Evolutionary conservation across 2,113 vertebrate genomes (phyloP), one percentile per base, ranked within the genome.

Genomic region (Periophthalmus modestus): DNA sequence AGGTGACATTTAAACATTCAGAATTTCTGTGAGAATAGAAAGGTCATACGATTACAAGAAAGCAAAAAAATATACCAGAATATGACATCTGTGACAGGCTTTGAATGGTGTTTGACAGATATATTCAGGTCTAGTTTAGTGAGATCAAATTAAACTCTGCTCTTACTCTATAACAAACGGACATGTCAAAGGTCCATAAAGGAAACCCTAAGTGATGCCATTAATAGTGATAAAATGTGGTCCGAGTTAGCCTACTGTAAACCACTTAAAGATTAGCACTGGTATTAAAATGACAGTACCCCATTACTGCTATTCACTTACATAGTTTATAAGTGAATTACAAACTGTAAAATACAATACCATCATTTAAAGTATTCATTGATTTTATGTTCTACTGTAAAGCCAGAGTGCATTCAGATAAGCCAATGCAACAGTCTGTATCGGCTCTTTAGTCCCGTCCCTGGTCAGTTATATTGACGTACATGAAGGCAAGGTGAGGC

Each of bases 1-100:
- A 68, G 83, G 69, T 87, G 88, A 88, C 89, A 88, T 91, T 89
- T 87, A 84, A 80, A 80, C 4, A 19, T 63, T 76, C 50, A 69
- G 78, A 76, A 68, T 67, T 75, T 75, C 66, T 72, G 66, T 71
- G 77, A 61, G 75, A 77, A 83, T 65, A 62, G 76, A 83, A 88
- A 89, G 87, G 83, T 85, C 83, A 82, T 28, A 65, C 23, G 59
- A 69, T 71, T 74, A 79, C 55, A 73, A 33, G 36, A 48, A 57
- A 52, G 62, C 54, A 79, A 59, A 73, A 68, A 43, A 43, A 43
- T 28, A 84, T 82, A 77, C 55, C 39, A 68, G 75, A 54, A 73
- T 74, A 78, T 75, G 47, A 28, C 69, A 69, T 46, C 21, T 79
- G 65, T 69, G 47, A 58, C 23, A 54, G 34, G 73, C 72, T 18